Evolutionary conservation across 2,888 invertebrate species (phyloP), one percentile per base, ranked within the genome.

Genomic region (Dorcus parallelipipedus): DNA sequence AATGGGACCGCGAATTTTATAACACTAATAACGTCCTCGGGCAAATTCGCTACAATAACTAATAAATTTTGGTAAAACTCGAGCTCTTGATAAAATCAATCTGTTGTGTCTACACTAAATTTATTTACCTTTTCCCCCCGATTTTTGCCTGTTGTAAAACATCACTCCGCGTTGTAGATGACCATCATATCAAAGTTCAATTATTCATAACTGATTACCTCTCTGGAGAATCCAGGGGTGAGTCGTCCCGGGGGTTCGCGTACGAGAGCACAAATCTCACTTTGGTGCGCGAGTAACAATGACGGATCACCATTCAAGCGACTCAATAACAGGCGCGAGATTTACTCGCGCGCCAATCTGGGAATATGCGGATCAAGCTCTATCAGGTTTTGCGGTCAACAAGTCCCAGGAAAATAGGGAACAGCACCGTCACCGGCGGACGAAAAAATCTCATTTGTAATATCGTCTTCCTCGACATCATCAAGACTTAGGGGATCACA

Each of bases 241-340:
- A 45, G 45, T 45, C 23, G 17, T 45, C 45, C 45, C 45, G 45
- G 3, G 45, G 23, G 45, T 45, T 45, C 14, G 23, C 23, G 45
- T 45, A 45, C 51, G 57, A 55, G 62, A 65, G 67, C 71, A 72
- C 73, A 73, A 73, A 73, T 73, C 73, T 69, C 71, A 71, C 71
- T 73, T 73, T 69, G 69, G 67, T 65, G 66, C 63, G 58, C 56
- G 56, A 60, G 67, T 71, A 66, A 66, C 67, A 66, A 64, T 66
- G 66, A 67, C 66, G 55, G 63, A 67, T 67, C 54, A 63, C 64
- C 63, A 45, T 23, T 45, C 45, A 9, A 23, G 45, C 17, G 14
- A 9, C 45, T 45, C 45, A 45, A 45, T 45, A 45, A 20, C 45
- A 23, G 17, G 23, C 45, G 23, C 23, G 45, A 9, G 45, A 45